Base-by-base conservation (phyloP, 2,888 invertebrate genomes). In the Pseudoips prasinana region DNA sequence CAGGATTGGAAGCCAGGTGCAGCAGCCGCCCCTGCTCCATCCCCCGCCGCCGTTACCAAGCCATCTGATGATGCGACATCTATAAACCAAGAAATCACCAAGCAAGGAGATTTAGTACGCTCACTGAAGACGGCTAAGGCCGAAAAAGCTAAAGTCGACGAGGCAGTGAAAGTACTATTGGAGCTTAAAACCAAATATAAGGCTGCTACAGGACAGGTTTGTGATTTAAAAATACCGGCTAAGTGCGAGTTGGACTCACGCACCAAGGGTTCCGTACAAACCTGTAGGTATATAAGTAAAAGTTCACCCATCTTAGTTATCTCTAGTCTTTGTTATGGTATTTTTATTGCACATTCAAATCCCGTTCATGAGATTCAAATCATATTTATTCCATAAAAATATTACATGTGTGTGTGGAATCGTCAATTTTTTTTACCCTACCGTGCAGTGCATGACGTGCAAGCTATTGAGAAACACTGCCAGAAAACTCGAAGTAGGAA, bases 141-240 rank as follows among this genome's bases (percentile, higher is more conserved):
- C 39, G 81, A 90, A 52, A 75, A 84, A 48, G 51, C 69, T 3
- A 72, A 73, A 36, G 52, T 84, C 0, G 80, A 81, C 40, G 73
- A 65, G 25, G 83, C 83, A 0, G 76, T 84, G 1, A 92, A 94
- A 64, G 39, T 60, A 1, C 75, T 96, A 8, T 67, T 96, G 19
- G 87, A 88, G 0, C 76, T 96, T 1, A 97, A 97, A 77, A 82
- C 89, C 4, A 91, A 95, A 50, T 96, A 92, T 68, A 96, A 96
- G 72, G 81, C 85, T 7, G 66, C 64, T 11, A 73, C 73, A 35
- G 81, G 80, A 40, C 65, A 78, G 59, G 81, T 78, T 11, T 40
- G 39, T 50, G 1, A 3, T 4, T 8, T 1, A 2, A 10, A 22
- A n/a, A n/a, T n/a, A n/a, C n/a, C n/a, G n/a, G n/a, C n/a, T n/a